Evolutionary conservation across 2,113 vertebrate species (phyloP), one percentile per base, ranked within the genome.

Genomic region (Oryzias javanicus): DNA sequence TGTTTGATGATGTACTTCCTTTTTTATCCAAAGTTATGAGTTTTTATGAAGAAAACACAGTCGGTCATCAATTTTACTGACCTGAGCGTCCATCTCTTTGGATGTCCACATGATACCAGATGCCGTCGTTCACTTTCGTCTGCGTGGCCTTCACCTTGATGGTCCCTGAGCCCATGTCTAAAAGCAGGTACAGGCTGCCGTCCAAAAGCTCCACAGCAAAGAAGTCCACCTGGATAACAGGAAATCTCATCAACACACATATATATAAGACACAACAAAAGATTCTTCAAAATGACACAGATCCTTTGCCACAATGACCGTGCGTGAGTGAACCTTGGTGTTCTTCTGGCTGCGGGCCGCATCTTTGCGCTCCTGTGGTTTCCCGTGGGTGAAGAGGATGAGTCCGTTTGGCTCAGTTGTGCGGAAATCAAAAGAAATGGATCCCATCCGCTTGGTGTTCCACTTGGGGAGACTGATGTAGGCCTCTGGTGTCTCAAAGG

Each of bases 81-180:
- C 97, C 97, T 87, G 97, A 97, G 90, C 97, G 90, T 67, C 97
- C 97, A 4, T 99, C 97, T 64, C 97, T 89, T 70, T 99, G 97
- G 79, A 99, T 98, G 81, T 99, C 97, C 87, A 99, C 97, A 0
- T 99, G 97, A 86, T 97, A 98, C 97, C 97, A 99, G 64, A 94
- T 93, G 24, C 96, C 97, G 45, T 99, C 97, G 4, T 99, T 99
- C 67, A 98, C 97, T 86, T 99, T 99, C 70, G 95, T 96, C 90
- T 94, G 94, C 0, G 97, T 99, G 75, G 97, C 95, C 71, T 99
- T 99, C 64, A 99, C 96, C 87, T 99, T 99, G 80, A 99, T 98
- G 25, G 97, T 98, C 42, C 97, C 97, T 4, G 97, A 99, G 55
- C 97, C 97, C 97, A 99, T 99, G 72, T 99, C 97, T 74, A 99